Base-by-base conservation (phyloP, 1,140 invertebrate species). In the Hycleus cichorii region DNA sequence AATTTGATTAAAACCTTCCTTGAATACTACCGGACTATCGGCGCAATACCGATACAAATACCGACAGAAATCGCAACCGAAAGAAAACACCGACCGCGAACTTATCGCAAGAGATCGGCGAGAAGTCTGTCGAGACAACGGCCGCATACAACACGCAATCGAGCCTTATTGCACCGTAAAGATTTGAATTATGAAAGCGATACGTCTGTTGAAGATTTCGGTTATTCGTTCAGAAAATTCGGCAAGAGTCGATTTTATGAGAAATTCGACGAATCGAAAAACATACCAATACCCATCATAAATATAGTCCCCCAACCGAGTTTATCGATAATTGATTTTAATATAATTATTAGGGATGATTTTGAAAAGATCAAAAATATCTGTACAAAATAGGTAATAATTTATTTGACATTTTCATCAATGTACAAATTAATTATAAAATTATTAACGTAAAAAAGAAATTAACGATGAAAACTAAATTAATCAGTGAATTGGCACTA, bases 21-120 rank as follows among this genome's bases (percentile, higher is more conserved):
- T 40, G 88, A 93, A 70, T 92, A 91, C 72, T 92, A 92, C 74
- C 83, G 84, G 62, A 77, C 86, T 11, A 85, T 80, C 27, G 88
- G 87, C 48, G 78, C 86, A 46, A 84, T 91, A 62, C 79, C 84
- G 1, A 69, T 78, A 24, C 77, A 77, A 44, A 60, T 82, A 38
- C 76, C 78, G 0, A 71, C 77, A 39, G 78, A 83, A 44, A 74
- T 80, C 24, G 69, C 72, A 40, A 78, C 77, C 48, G 18, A 18
- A 18, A 75, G 78, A 49, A 75, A 75, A 5, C 75, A 76, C 4
- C 60, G 72, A 4, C 69, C 72, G 3, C 70, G 70, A 12, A 72
- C 70, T 2, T 72, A 77, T 64, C 77, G 78, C 63, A 78, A 78
- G 0, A 73, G 79, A 27, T 75, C 76, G 49, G 72, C 77, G 39